These are phyloP conservation scores for Acestrorhynchus altus DNA, from an alignment of 2,797 vertebrate species.

Conservation along the genomic window DNA sequence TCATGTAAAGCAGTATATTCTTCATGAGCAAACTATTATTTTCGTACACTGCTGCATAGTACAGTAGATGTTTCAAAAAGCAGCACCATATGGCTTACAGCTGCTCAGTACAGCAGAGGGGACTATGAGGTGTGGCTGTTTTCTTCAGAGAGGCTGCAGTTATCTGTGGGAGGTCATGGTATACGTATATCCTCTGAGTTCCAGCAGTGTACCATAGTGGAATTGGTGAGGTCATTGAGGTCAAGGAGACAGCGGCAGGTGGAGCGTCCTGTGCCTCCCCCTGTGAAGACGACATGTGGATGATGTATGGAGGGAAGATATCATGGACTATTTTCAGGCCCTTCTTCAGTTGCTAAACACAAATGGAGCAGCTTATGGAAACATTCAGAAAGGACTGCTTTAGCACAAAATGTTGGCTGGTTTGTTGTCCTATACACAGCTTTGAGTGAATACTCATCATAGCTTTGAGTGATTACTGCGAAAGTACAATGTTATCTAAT, in stretches of 20 bases:
- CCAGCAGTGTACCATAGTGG: conserved; percentile 15
- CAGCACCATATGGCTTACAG: conserved; percentile 61
- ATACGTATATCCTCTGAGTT: conserved; percentile 46
- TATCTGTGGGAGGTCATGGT: conserved; percentile 58
- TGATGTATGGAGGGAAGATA: conserved; percentile 43
- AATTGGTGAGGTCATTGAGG: conserved; percentile 39
- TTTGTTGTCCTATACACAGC: neutral
- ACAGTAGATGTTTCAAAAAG: conserved; percentile 50
- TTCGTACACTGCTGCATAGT: conserved; percentile 41
- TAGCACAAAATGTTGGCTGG: neutral
- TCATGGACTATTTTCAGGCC: conserved; percentile 37
- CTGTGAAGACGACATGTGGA: conserved; percentile 33
- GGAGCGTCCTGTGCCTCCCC: conserved; percentile 34
- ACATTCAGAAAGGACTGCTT: neutral
- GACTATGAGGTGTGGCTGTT: conserved; percentile 51
- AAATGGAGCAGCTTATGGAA: conserved; percentile 1
- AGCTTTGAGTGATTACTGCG: neutral
- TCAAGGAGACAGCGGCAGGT: conserved; percentile 51
- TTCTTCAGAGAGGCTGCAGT: conserved; percentile 48
- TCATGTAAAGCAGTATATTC: neutral
- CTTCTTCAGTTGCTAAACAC: neutral
- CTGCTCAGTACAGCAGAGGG: conserved; percentile 54
- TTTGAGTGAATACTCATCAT: neutral
- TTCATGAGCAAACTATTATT: conserved; percentile 23
- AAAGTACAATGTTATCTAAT: neutral